Evolutionary conservation across 2,797 vertebrate genomes (phyloP).

Genomic region (Schizopygopsis pylzovi): DNA sequence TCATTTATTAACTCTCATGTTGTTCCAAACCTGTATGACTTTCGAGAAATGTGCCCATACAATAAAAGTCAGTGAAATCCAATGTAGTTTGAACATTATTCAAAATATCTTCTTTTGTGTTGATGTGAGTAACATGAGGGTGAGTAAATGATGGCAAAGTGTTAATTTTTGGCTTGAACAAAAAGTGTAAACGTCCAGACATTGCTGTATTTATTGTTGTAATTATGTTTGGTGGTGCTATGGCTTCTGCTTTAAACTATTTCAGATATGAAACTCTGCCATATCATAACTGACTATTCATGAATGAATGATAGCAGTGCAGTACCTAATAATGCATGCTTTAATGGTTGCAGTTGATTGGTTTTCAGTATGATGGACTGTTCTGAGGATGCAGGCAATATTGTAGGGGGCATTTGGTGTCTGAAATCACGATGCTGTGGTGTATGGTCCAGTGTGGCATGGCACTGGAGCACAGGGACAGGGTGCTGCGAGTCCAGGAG

Average conservation of each 20-base stretch:
- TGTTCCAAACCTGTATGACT: background rate
- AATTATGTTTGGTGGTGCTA: background rate
- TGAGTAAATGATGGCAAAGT: background rate
- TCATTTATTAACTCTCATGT: background rate
- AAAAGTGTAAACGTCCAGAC: background rate
- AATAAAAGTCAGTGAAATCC: background rate
- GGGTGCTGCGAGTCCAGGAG: slow-evolving; percentile 67
- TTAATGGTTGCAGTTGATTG: background rate
- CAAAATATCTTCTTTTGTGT: background rate
- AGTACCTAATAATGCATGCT: background rate
- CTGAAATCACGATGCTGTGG: slow-evolving; percentile 42
- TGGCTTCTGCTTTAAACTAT: background rate
- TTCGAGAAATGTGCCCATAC: background rate
- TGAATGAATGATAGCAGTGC: background rate
- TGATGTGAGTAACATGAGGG: no score
- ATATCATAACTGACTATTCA: background rate
- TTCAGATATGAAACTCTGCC: background rate
- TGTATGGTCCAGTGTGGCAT: slow-evolving; percentile 42
- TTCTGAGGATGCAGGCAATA: background rate
- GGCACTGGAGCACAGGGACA: slow-evolving; percentile 62
- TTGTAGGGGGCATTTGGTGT: no score
- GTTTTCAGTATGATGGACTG: slow-evolving; percentile 5
- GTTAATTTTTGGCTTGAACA: background rate
- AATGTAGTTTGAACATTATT: background rate
- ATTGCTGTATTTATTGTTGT: background rate